Base-by-base conservation (phyloP, 1,140 invertebrate species). In the Homalodisca vitripennis region DNA sequence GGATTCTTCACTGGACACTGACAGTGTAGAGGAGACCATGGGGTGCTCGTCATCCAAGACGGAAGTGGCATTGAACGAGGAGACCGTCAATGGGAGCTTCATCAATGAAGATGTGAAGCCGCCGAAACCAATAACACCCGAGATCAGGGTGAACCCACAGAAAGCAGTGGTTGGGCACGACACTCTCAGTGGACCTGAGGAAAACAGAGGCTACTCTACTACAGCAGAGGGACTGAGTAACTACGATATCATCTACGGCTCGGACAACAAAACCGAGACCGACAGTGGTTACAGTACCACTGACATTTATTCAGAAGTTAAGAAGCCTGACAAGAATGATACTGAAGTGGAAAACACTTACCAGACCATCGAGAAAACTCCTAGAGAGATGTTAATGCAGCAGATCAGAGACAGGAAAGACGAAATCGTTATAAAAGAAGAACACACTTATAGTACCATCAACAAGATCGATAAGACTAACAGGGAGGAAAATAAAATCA, bases 21-120 rank as follows among this genome's bases (percentile, higher is more conserved):
- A 68, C 48, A 57, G 67, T 2, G 57, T 69, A 0, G 60, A 63
- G 24, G 68, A 55, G 31, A 62, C 13, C 27, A 70, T 57, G 27
- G 64, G 68, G 14, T 72, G 69, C 47, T 51, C 57, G 6, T 64
- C 68, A 22, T 72, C 68, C 26, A 48, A 51, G 66, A 70, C 67
- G 12, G 64, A 67, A 31, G 68, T 70, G 6, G 22, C 24, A 26
- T 17, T 10, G 34, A 41, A 17, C 17, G 27, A 26, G 2, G 27
- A 26, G 26, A 27, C 55, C 3, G 48, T 53, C 12, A 26, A 30
- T 3, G 26, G 55, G 1, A 60, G 14, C 22, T 60, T 60, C 55
- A n/a, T n/a, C n/a, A 13, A 60, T 6, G 26, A 2, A 29, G 26
- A 26, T 6, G 34, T 10, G 34, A 41, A 6, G 6, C 6, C 17